Conservation (phyloP, 2,113 vertebrate species). For the Lutjanus erythropterus region DNA sequence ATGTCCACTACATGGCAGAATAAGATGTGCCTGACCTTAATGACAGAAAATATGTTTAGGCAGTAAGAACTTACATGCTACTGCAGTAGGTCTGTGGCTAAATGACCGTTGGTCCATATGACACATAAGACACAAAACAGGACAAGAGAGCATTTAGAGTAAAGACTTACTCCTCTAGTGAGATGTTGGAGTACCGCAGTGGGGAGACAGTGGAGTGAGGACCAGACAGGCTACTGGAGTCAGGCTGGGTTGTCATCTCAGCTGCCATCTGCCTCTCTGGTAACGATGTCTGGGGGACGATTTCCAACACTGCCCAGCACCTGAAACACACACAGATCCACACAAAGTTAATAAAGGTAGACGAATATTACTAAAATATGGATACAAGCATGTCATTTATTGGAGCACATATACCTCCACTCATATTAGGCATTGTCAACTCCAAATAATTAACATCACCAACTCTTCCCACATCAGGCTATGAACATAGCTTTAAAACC, state of each 20-base stretch:
- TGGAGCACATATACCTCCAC: neutral
- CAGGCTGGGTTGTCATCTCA: conserved; percentile 29
- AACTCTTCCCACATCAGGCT: neutral
- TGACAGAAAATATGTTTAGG: neutral
- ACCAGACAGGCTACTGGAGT: conserved; percentile 55
- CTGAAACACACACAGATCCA: conserved; percentile 57
- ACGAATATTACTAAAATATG: neutral
- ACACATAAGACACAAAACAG: conserved; percentile 3
- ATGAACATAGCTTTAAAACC: neutral
- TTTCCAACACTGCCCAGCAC: conserved; percentile 85
- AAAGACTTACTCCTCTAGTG: conserved; percentile 80
- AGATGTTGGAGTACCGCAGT: conserved; percentile 80
- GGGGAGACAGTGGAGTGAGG: conserved; percentile 32
- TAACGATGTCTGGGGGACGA: conserved; percentile 83
- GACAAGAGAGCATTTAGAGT: neutral
- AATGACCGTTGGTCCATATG: neutral
- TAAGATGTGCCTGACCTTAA: neutral
- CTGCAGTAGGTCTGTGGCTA: neutral
- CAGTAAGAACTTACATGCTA: neutral
- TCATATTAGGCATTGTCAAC: neutral
- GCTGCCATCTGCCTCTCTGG: conserved; percentile 34
- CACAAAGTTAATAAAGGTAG: neutral
- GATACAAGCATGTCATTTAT: neutral
- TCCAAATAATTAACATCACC: too few species aligned
- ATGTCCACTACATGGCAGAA: neutral